phyloP scores from a whole-genome alignment of 2,888 invertebrate species.

The Anticlea derivata region DNA sequence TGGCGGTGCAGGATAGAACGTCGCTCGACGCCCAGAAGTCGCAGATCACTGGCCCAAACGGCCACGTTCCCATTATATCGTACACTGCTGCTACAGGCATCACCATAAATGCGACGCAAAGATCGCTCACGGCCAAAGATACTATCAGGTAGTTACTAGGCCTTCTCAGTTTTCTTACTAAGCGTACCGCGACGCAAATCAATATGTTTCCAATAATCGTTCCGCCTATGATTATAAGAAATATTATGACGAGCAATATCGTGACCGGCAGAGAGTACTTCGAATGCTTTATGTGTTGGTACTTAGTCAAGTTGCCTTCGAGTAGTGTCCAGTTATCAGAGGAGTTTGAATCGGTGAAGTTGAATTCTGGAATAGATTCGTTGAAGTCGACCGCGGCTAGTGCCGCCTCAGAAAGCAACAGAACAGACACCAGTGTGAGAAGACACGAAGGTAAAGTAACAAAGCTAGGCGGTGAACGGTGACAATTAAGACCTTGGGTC shows the following conservation, averaged over 20 bases:
- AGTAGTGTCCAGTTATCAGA: constrained; percentile 65
- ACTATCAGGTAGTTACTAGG: constrained; percentile 97
- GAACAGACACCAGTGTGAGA: constrained; percentile 72
- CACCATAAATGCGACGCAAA: constrained; percentile 97
- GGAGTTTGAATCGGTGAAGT: constrained; percentile 58
- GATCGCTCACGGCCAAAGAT: constrained; percentile 97
- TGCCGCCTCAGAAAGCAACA: constrained; percentile 57
- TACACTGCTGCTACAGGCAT: constrained; percentile 99
- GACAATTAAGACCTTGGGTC: constrained; percentile 72
- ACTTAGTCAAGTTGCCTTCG: constrained; percentile 59
- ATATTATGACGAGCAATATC: constrained; percentile 88
- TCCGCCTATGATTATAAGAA: constrained; percentile 90
- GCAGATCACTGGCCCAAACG: constrained; percentile 95
- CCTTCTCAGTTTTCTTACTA: constrained; percentile 94
- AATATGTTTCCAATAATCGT: constrained; percentile 95
- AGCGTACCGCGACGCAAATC: constrained; percentile 97
- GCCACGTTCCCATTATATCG: constrained; percentile 96
- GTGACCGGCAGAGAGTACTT: constrained; percentile 77
- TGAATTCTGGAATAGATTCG: constrained; percentile 52
- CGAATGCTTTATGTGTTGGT: constrained; percentile 65
- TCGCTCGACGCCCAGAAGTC: constrained; percentile 99
- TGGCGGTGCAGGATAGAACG: constrained; percentile 98
- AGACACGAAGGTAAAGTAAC: constrained; percentile 82
- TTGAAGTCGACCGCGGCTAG: constrained; percentile 60
- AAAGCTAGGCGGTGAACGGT: constrained; percentile 81